Evolutionary conservation across 1,140 invertebrate genomes (phyloP), one percentile per base, ranked within the genome.

Genomic region (Nylanderia fulva): DNA sequence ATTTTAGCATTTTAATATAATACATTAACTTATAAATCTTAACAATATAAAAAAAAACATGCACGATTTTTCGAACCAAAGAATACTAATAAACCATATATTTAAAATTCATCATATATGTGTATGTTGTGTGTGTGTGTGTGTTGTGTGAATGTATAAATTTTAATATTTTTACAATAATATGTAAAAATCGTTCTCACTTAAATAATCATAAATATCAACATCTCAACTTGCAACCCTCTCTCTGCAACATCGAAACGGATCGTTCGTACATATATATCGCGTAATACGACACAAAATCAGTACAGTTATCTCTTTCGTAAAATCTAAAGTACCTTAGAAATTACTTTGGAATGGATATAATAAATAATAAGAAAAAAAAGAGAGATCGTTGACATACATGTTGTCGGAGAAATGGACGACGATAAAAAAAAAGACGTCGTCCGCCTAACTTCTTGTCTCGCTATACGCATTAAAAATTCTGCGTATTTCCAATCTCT

Each of bases 271-370:
- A 71, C 58, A 58, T 72, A 60, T 42, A 71, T 71, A 58, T 72
- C 52, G 36, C 39, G 56, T 72, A 71, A 82, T 72, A 82, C 77
- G 33, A n/a, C 29, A 71, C 42, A 82, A 82, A 48, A 82, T 33
- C 42, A 66, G 21, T 54, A 48, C 15, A n/a, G n/a, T 68, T 66
- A 68, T 68, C 15, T 68, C 15, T 2, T 36, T 79, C 21, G 9
- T 58, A 58, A 42, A 42, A 29, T 21, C 66, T 82, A 71, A 68
- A 24, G 18, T 58, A 82, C 24, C 66, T 82, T 71, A 82, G 4
- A 58, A 29, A 45, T 82, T 82, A 82, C 52, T 82, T 82, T 82
- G 77, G 77, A 82, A 82, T 82, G 77, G 58, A 82, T 80, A 72
- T 58, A 82, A 82, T 82, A 82, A 82, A 82, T 82, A 82, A 82